These are phyloP conservation scores for Prionchulus punctatus DNA, from an alignment of 2,888 invertebrate species.

Conservation along the genomic window DNA sequence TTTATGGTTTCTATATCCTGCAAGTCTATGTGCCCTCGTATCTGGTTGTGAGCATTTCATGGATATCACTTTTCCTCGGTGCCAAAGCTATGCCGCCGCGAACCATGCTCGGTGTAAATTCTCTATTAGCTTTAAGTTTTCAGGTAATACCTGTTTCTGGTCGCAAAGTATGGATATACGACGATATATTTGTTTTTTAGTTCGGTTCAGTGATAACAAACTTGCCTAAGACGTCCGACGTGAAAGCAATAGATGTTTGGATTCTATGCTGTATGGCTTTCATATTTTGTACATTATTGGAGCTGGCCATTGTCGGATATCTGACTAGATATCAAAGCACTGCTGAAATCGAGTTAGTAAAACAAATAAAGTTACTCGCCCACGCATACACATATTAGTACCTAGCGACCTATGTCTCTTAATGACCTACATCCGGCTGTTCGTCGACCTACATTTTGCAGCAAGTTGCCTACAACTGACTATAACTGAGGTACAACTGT, in stretches of 20 bases:
- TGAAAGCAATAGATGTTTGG: slow-evolving; percentile 31
- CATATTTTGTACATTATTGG: slow-evolving; percentile 29
- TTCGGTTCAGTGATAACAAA: slow-evolving; percentile 30
- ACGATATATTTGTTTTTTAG: slow-evolving; percentile 19
- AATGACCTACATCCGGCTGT: too few relatives aligned
- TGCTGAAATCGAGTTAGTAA: background rate
- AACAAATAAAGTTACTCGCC: too few relatives aligned
- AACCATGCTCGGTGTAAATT: slow-evolving; percentile 32
- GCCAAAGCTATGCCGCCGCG: slow-evolving; percentile 28
- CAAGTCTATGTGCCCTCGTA: slow-evolving; percentile 29
- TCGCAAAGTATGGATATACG: background rate
- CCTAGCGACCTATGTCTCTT: too few relatives aligned
- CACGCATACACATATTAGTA: too few relatives aligned
- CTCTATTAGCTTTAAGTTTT: slow-evolving; percentile 21
- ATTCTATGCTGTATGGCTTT: slow-evolving; percentile 30
- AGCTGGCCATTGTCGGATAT: slow-evolving; percentile 28
- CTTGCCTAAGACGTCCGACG: slow-evolving; percentile 30
- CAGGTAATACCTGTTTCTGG: slow-evolving; percentile 1
- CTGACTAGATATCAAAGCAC: slow-evolving; percentile 6
- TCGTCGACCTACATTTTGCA: too few relatives aligned
- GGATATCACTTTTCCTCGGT: slow-evolving; percentile 30
- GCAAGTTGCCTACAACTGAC: too few relatives aligned
- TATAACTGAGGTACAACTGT: too few relatives aligned
- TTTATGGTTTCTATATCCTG: slow-evolving; percentile 30
- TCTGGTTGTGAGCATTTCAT: slow-evolving; percentile 28